Evolutionary conservation across 2,797 vertebrate species (phyloP), one percentile per base, ranked within the genome.

Genomic region (Xiphophorus birchmanni): DNA sequence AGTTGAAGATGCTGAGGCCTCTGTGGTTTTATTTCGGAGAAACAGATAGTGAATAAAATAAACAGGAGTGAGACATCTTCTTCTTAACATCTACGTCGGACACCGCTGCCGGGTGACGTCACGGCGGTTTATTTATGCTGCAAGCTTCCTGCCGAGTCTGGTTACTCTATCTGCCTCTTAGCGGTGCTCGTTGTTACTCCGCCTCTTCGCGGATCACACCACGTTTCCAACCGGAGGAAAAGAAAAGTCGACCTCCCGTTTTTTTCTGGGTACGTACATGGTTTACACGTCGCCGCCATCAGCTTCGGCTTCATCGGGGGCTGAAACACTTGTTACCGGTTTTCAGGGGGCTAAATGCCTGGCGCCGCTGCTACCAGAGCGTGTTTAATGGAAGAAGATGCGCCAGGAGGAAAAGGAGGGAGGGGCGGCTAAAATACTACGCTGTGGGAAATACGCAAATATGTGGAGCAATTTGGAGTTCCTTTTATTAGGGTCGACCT

Each of bases 61-160:
- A 6, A 4, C 3, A 23, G 42, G 81, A 93, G 90, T 89, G 90
- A 86, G 78, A 78, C 60, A n/a, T 90, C 90, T 4, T 63, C 10
- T 0, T 4, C 6, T 75, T 2, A 6, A 76, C 63, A 80, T 85
- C 89, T 82, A 32, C 65, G 85, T 6, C 13, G 60, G 76, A 60
- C 75, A 4, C 17, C 75, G 69, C 73, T 9, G 72, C 40, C 12
- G 29, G 74, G 26, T 92, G 91, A 93, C 93, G 93, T 94, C 93
- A 92, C 79, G 48, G 71, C 56, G 79, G 76, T 37, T 73, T 37
- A 65, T 82, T 85, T 80, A 81, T 81, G 81, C 84, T 72, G n/a
- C 85, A 45, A 73, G 77, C 81, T 93, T 91, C 91, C 88, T 88
- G 89, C 78, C 74, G 79, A 81, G 79, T 32, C 80, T 75, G 80